Evolutionary conservation across 2,797 vertebrate genomes (phyloP).

Genomic region (Setipinna tenuifilis): DNA sequence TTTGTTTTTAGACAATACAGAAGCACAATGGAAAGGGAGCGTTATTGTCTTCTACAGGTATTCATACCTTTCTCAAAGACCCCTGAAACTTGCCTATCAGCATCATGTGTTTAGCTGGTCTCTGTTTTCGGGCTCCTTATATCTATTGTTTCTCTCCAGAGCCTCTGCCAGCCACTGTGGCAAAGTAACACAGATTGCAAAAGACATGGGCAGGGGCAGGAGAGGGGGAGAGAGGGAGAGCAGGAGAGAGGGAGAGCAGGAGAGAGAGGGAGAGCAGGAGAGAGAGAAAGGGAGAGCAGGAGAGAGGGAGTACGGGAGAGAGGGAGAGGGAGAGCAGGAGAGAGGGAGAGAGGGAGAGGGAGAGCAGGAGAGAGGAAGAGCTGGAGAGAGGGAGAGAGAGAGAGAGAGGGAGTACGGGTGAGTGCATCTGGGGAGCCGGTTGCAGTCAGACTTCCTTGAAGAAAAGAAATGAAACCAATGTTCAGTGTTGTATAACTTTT

Average conservation of each 20-base stretch:
- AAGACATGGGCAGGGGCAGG: neutral
- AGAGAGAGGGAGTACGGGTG: constrained; percentile 35
- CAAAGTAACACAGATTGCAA: constrained; percentile 36
- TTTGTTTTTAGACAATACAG: neutral
- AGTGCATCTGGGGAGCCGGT: constrained; percentile 44
- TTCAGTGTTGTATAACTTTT: constrained; percentile 58
- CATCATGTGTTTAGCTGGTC: neutral
- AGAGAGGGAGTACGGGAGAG: constrained; percentile 24
- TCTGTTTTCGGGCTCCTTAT: neutral
- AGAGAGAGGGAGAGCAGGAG: constrained; percentile 41
- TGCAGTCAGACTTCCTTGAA: constrained; percentile 53
- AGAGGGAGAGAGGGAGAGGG: constrained; percentile 29
- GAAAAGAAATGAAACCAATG: constrained; percentile 57
- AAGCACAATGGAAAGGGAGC: neutral
- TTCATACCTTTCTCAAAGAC: neutral
- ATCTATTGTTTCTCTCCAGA: neutral
- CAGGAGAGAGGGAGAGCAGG: constrained; percentile 23
- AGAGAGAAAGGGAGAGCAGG: neutral
- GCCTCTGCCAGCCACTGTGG: neutral
- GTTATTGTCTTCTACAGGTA: neutral
- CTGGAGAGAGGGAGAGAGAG: constrained; percentile 24
- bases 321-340: constrained; percentile 39
- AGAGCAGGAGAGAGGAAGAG: constrained; percentile 43
- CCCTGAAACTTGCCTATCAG: constrained; percentile 9
- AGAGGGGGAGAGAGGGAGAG: constrained; percentile 33